Evolutionary conservation across 2,113 vertebrate genomes (phyloP).

Genomic region (Physeter macrocephalus): DNA sequence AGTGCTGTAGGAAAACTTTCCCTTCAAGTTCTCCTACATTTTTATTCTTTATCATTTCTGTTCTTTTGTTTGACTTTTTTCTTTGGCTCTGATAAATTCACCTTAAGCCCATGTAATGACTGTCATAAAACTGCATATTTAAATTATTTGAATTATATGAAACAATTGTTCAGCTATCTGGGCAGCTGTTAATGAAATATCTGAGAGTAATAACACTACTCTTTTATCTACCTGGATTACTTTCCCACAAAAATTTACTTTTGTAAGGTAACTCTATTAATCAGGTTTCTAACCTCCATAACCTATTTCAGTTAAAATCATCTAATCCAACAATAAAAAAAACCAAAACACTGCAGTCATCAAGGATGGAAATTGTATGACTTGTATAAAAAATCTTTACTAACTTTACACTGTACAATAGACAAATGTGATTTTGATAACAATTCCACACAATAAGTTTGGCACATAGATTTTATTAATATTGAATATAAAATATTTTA

Average conservation of each 20-base stretch:
- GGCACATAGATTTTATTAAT: slow-evolving; percentile 48
- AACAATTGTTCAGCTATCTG: slow-evolving; percentile 23
- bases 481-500: slow-evolving; percentile 49
- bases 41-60: neutral
- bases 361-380: slow-evolving; percentile 19
- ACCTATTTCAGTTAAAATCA: slow-evolving; percentile 18
- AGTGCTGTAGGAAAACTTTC: neutral
- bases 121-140: slow-evolving; percentile 30
- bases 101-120: neutral
- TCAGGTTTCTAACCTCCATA: slow-evolving; percentile 2
- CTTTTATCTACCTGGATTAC: slow-evolving; percentile 55
- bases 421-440: slow-evolving; percentile 48
- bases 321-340: neutral
- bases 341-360: neutral
- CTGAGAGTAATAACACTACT: slow-evolving; percentile 66
- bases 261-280: slow-evolving; percentile 17
- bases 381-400: neutral
- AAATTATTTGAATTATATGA: slow-evolving; percentile 52
- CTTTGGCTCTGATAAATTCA: neutral
- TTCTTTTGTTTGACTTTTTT: neutral
- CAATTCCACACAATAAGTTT: slow-evolving; percentile 26
- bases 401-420: neutral
- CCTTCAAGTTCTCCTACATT: neutral
- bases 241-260: slow-evolving; percentile 8
- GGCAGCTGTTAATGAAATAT: slow-evolving; percentile 50